Base-by-base conservation (phyloP, 1,140 invertebrate species). In the Nymphalis io region DNA sequence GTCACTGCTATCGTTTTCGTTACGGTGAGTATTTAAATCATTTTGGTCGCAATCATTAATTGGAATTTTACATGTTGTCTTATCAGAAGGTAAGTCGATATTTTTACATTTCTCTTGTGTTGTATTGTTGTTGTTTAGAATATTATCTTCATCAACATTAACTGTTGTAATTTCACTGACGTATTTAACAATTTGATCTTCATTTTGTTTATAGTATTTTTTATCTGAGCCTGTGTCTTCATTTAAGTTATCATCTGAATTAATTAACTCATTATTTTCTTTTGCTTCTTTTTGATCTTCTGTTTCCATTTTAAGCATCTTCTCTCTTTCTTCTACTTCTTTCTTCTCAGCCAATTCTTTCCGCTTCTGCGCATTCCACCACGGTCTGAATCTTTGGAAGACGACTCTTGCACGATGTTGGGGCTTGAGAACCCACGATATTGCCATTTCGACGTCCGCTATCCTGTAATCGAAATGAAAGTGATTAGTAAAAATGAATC, bases 311-410 rank as follows among this genome's bases (percentile, higher is more conserved):
- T 40, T 60, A 2, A 73, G 68, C 64, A 62, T 66, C 42, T 78
- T 78, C 39, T 79, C 73, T 46, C 72, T 68, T 67, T 79, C 78
- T 70, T 83, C 76, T 72, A 20, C 75, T 61, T 73, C 71, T 64
- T 87, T 89, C 70, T 80, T 84, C 59, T 90, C 86, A 0, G 86
- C 88, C 3, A 84, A 58, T 70, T 89, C 85, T 48, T 82, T 81
- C 33, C 91, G 77, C 38, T 80, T 80, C 69, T 82, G 78, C 5
- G 81, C 81, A 73, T 91, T 90, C 89, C 90, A 91, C 84, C 90
- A 91, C 0, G 92, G 92, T 83, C 86, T 90, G 77, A 92, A 92
- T 16, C 91, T 74, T 74, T 92, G 92, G 80, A 92, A 92, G 80
- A 87, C 85, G 12, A 92, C 68, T 12, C 87, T 67, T 0, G 77